Conservation (phyloP, 2,888 invertebrate genomes). For the Esperia sulphurella region DNA sequence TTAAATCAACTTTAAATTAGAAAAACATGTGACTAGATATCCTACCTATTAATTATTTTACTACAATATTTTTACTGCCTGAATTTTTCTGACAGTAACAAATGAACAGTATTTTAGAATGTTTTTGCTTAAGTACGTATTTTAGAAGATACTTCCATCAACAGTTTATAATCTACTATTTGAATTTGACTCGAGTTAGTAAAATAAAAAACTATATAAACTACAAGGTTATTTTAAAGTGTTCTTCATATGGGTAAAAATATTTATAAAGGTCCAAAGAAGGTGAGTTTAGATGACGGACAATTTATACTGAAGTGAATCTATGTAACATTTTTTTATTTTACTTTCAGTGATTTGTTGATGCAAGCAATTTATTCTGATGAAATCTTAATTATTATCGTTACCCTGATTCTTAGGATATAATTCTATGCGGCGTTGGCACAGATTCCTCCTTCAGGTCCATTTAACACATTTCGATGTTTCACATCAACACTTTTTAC, state of each 20-base stretch:
- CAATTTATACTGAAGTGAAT: not conserved
- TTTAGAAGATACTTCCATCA: constrained; percentile 1
- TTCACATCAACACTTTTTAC: constrained; percentile 20
- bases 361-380: not conserved
- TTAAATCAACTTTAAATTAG: constrained; percentile 47
- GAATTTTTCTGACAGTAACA: constrained; percentile 7
- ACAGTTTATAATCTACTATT: not conserved
- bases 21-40: constrained; percentile 36
- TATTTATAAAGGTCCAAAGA: too few relatives aligned
- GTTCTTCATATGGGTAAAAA: too few relatives aligned
- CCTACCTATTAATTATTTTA: constrained; percentile 26
- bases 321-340: not conserved
- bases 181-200: too few relatives aligned
- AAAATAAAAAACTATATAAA: too few relatives aligned
- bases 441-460: constrained; percentile 28
- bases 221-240: too few relatives aligned
- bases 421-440: constrained; percentile 44
- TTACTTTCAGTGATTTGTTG: not conserved
- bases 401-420: constrained; percentile 63
- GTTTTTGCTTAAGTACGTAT: not conserved
- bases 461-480: constrained; percentile 28
- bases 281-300: too few relatives aligned
- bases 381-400: constrained; percentile 7
- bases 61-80: constrained; percentile 16
- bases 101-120: not conserved